Percentiles rank a stretch among this genome's conserved stretches.
These are phyloP conservation scores for Sciurus vulgaris DNA, from an alignment of 2,797 vertebrate genomes.

Conservation along the genomic window DNA sequence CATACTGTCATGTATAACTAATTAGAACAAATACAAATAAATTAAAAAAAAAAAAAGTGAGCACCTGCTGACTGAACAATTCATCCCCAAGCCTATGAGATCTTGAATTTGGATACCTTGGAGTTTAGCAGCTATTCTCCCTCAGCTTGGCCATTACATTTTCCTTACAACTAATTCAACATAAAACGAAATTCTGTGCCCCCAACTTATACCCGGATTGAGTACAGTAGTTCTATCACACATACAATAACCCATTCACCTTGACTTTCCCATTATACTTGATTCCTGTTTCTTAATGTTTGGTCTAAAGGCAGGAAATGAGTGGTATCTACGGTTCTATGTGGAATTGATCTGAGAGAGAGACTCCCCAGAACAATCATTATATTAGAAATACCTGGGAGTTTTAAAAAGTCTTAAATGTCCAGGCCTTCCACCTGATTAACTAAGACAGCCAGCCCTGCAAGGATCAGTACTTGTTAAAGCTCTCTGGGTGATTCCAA, in stretches of 20 bases:
- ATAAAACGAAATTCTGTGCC: not conserved
- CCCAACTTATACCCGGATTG: not conserved
- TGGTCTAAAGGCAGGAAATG: not conserved
- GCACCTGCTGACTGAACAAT: not conserved
- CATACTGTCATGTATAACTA: too few relatives aligned
- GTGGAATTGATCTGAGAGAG: not conserved
- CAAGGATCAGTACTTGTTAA: not conserved
- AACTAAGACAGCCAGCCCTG: not conserved
- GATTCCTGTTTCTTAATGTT: not conserved
- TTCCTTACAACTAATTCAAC: not conserved
- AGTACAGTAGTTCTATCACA: not conserved
- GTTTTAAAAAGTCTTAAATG: slow-evolving; percentile 4
- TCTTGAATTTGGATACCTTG: not conserved
- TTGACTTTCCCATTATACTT: slow-evolving; percentile 12
- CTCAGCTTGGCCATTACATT: not conserved
- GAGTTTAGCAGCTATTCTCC: not conserved
- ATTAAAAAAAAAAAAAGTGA: not conserved
- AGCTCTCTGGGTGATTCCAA: slow-evolving; percentile 1
- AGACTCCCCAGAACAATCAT: not conserved
- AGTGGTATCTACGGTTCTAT: not conserved
- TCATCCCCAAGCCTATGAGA: not conserved
- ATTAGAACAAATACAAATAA: too few relatives aligned
- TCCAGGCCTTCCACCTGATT: not conserved
- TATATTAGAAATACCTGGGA: not conserved
- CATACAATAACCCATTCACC: not conserved